Conservation (phyloP, 2,113 vertebrate genomes). For the Parotia lawesii region DNA sequence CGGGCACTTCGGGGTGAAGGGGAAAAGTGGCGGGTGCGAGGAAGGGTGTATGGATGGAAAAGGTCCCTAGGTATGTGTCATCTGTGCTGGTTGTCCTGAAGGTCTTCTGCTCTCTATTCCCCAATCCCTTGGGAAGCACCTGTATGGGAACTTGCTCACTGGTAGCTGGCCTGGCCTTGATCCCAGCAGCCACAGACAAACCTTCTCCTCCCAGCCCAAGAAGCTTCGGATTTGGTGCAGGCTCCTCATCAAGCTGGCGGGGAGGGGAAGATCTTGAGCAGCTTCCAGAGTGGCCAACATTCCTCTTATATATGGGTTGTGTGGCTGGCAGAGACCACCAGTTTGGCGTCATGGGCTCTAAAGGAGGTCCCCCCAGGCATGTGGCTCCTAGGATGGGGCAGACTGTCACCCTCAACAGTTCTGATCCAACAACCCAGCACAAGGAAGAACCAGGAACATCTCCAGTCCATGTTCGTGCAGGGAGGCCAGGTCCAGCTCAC, state of each 20-base stretch:
- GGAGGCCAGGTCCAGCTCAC: not conserved
- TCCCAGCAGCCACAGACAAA: not conserved
- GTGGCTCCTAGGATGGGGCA: not conserved
- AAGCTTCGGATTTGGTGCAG: not conserved
- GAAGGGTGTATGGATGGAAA: not conserved
- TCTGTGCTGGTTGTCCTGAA: not conserved
- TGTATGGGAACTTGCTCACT: not conserved
- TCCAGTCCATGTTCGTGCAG: not conserved
- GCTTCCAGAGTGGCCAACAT: not conserved
- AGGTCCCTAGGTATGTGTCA: not conserved
- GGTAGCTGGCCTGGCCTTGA: not conserved
- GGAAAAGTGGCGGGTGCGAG: not conserved
- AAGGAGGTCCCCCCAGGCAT: accelerated
- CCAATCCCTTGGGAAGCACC: accelerated
- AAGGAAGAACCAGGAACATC: not conserved
- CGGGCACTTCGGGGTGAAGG: not conserved
- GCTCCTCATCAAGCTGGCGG: not conserved
- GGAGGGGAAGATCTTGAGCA: not conserved
- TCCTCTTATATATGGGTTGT: not conserved
- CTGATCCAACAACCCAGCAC: not conserved
- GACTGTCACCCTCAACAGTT: not conserved
- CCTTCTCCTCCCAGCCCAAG: not conserved
- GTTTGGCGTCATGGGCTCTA: not conserved
- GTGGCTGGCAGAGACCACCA: not conserved
- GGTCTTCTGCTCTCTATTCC: not conserved